Conservation (phyloP, 2,888 invertebrate genomes). For the Eubasilissa splendida region DNA sequence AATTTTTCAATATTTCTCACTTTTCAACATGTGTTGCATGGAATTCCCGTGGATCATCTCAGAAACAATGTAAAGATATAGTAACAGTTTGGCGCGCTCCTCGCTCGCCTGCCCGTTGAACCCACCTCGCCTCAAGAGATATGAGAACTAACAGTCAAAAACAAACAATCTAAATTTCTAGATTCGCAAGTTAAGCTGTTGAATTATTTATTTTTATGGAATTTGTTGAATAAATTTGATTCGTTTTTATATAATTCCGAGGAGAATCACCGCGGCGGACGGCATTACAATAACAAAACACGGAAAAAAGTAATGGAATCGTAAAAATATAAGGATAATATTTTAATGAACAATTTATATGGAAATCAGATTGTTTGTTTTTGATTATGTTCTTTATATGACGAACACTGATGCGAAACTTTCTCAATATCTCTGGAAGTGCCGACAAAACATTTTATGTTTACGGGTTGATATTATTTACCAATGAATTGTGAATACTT, state of each 20-base stretch:
- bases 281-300: not conserved
- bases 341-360: slow-evolving; percentile 13
- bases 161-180: slow-evolving; percentile 4
- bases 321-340: slow-evolving; percentile 4
- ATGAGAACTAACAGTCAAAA: not conserved
- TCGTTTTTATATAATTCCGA: slow-evolving; percentile 14
- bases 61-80: no score
- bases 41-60: no score
- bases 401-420: not conserved
- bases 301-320: slow-evolving; percentile 1
- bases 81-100: no score
- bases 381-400: not conserved
- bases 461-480: not conserved
- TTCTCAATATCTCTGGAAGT: not conserved
- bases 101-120: no score
- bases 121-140: not conserved
- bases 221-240: slow-evolving; percentile 30
- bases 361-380: slow-evolving; percentile 5
- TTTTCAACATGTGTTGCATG: no score
- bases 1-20: no score
- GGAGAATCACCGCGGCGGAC: not conserved
- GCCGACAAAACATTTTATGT: not conserved
- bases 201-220: slow-evolving; percentile 24
- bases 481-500: no score
- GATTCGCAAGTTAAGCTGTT: not conserved